phyloP scores from a whole-genome alignment of 1,140 invertebrate species.

The Tyrophagus putrescentiae region DNA sequence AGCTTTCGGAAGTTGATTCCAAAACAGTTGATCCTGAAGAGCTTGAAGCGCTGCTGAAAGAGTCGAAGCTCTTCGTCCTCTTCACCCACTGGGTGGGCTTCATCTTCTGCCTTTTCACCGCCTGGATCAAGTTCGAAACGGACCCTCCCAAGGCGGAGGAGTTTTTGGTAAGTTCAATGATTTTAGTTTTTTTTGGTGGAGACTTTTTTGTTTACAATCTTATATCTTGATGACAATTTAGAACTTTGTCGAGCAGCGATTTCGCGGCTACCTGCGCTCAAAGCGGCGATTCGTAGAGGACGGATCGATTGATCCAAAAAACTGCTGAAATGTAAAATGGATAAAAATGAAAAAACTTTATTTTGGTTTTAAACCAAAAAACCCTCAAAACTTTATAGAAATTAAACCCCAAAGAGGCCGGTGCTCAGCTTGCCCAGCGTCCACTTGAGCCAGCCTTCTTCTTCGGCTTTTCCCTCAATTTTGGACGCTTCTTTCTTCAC shows the following conservation, averaged over 20 bases:
- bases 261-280: not conserved
- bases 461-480: no score
- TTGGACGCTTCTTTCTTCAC: no score
- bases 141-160: not conserved
- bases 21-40: not conserved
- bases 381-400: no score
- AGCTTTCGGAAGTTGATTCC: not conserved
- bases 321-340: not conserved
- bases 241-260: no score
- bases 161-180: not conserved
- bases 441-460: no score
- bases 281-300: not conserved
- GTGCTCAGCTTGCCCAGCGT: no score
- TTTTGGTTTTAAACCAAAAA: no score
- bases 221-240: no score
- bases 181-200: no score
- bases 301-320: not conserved
- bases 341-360: not conserved
- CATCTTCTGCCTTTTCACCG: slow-evolving; percentile 69
- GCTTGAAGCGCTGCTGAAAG: not conserved
- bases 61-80: not conserved
- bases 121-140: slow-evolving; percentile 62
- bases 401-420: no score
- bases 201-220: no score
- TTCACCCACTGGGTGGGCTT: not conserved